Evolutionary conservation across 2,797 vertebrate species (phyloP), one percentile per base, ranked within the genome.

Genomic region (Brotogeris chrysoptera): DNA sequence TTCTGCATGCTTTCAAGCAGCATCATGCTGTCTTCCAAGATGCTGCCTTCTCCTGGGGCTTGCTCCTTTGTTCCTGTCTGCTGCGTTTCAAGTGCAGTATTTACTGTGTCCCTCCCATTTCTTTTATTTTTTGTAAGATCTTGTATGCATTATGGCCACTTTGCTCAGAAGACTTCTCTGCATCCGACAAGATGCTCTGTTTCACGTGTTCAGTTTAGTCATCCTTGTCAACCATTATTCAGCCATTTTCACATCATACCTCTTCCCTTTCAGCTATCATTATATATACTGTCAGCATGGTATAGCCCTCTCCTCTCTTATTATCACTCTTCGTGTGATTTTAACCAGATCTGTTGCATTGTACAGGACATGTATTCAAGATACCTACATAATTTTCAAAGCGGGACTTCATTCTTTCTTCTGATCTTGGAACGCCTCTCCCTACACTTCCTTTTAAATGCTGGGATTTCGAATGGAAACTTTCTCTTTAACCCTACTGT

Each of bases 1-100:
- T 96, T 79, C 90, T 97, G 97, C 97, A 98, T 98, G 97, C 95
- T 97, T 83, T 96, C 93, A 36, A 55, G 94, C 96, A 96, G 92
- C 96, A 95, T 96, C 91, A 38, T 97, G 91, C 96, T 92, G 91
- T 95, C 90, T 95, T 97, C 74, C 43, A 53, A 94, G 94, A 93
- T 95, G 93, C 93, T 96, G 91, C 96, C 90, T 96, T 82, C 93
- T 96, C 91, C 92, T 91, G 96, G 87, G 93, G 79, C 88, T 96
- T 96, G 91, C 81, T 87, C 83, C 95, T 86, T 92, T 76, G 39
- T 93, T 94, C 91, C 91, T 91, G 92, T 96, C 85, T 93, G 93
- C 91, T 89, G 91, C 43, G 9, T 91, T 88, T 43, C 52, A 87
- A 91, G 81, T 94, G 86, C 91, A 92, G 94, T 96, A 85, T 95